These are phyloP conservation scores for Aradophagus sp. DNA, from an alignment of 1,140 invertebrate species.

Conservation along the genomic window DNA sequence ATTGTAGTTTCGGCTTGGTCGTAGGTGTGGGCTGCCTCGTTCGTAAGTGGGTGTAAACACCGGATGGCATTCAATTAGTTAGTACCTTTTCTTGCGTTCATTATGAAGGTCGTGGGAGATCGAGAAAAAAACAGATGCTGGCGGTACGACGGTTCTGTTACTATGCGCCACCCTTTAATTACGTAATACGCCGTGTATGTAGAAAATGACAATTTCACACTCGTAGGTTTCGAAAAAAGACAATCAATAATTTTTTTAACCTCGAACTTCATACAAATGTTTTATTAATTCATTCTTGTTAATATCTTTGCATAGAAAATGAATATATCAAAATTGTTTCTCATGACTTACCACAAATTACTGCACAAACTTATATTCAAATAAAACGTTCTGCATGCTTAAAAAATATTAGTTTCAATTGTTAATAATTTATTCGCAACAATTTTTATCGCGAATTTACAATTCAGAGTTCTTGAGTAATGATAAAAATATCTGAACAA, in stretches of 20 bases:
- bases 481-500: too few species aligned
- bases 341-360: background rate
- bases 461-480: too few species aligned
- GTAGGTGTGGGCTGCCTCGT: constrained; percentile 7
- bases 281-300: too few species aligned
- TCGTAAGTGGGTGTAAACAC: constrained; percentile 25
- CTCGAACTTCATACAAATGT: background rate
- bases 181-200: constrained; percentile 16
- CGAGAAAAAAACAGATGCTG: constrained; percentile 33
- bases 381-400: too few species aligned
- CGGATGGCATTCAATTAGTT: constrained; percentile 49
- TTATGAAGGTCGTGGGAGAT: constrained; percentile 34
- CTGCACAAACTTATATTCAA: too few species aligned
- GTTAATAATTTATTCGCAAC: too few species aligned
- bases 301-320: too few species aligned
- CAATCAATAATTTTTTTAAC: constrained; percentile 2
- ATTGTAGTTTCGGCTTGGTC: constrained; percentile 5
- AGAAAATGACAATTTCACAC: background rate
- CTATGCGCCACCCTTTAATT: constrained; percentile 41
- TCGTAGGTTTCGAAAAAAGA: constrained; percentile 3
- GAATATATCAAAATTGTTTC: too few species aligned
- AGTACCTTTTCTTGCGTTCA: constrained; percentile 28
- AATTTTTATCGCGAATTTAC: too few species aligned
- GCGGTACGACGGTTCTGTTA: constrained; percentile 22
- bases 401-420: too few species aligned